These are phyloP conservation scores for Phyllotis vaccarum DNA, from an alignment of 2,797 vertebrate species.

Conservation along the genomic window DNA sequence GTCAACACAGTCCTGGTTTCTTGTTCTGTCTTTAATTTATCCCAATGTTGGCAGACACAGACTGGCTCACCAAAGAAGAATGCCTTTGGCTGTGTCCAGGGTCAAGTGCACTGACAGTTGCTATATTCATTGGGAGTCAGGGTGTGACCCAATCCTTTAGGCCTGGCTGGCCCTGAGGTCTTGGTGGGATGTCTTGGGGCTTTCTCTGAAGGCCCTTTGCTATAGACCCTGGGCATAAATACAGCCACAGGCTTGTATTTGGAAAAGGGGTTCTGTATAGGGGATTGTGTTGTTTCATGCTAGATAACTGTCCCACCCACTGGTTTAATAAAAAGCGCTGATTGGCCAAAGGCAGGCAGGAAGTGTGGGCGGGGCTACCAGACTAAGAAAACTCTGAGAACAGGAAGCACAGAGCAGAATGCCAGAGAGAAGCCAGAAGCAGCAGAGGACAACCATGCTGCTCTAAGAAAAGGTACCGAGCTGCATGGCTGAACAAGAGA, in stretches of 20 bases:
- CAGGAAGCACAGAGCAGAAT: too few species aligned
- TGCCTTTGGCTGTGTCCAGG: conserved; percentile 41
- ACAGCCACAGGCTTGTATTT: not conserved
- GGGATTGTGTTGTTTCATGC: too few species aligned
- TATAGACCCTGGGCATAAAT: not conserved
- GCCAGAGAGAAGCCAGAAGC: too few species aligned
- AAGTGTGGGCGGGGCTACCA: too few species aligned
- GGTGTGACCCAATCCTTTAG: not conserved
- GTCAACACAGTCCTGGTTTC: conserved; percentile 64
- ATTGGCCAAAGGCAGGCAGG: too few species aligned
- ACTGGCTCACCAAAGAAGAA: conserved; percentile 42
- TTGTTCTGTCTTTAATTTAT: conserved; percentile 61
- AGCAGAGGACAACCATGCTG: too few species aligned
- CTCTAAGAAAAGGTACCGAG: too few species aligned
- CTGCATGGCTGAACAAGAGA: too few species aligned
- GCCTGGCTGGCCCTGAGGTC: not conserved
- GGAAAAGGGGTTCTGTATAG: not conserved
- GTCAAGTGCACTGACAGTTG: conserved; percentile 27
- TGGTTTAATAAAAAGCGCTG: too few species aligned
- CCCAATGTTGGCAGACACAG: conserved; percentile 58
- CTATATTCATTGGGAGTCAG: conserved; percentile 27
- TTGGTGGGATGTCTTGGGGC: not conserved
- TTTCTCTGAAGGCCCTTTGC: not conserved
- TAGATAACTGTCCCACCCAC: too few species aligned
- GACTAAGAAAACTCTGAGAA: too few species aligned